These are phyloP conservation scores for Coelinius sp. DNA, from an alignment of 2,888 invertebrate genomes.

Conservation along the genomic window DNA sequence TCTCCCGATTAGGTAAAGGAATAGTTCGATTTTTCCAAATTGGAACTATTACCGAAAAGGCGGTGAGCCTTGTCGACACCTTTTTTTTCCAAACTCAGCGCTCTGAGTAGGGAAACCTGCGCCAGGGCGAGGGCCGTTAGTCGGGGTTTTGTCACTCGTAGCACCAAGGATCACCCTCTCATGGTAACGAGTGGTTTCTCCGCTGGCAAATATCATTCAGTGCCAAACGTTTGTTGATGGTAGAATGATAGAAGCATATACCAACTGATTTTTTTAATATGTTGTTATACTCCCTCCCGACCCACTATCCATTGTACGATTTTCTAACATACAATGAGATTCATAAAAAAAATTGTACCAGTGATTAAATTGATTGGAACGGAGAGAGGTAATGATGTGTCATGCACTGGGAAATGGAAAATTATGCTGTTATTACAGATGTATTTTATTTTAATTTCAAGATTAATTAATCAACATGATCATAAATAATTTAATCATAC, in stretches of 20 bases:
- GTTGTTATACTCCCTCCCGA: neutral
- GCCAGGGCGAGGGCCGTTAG: no score
- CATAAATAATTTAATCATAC: neutral
- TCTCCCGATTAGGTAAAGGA: no score
- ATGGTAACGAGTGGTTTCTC: no score
- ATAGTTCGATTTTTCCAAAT: no score
- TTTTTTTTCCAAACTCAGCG: no score
- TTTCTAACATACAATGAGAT: conserved; percentile 51
- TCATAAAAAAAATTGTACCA: neutral
- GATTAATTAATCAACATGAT: neutral
- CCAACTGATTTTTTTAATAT: neutral
- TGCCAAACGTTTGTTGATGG: no score
- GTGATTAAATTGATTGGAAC: conserved; percentile 47
- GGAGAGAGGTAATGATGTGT: conserved; percentile 47
- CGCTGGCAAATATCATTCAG: no score
- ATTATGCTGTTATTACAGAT: conserved; percentile 33
- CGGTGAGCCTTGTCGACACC: no score
- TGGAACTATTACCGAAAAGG: no score
- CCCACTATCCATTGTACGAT: conserved; percentile 39
- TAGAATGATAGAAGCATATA: neutral
- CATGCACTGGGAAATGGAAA: conserved; percentile 27
- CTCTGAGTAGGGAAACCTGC: no score
- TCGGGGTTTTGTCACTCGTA: no score
- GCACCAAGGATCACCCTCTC: no score
- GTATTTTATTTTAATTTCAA: neutral